A percentile compares a stretch with the other conserved stretches of the same genome.
Evolutionary conservation across 2,113 vertebrate species (phyloP).

Genomic region (Actenoides lindsayi): DNA sequence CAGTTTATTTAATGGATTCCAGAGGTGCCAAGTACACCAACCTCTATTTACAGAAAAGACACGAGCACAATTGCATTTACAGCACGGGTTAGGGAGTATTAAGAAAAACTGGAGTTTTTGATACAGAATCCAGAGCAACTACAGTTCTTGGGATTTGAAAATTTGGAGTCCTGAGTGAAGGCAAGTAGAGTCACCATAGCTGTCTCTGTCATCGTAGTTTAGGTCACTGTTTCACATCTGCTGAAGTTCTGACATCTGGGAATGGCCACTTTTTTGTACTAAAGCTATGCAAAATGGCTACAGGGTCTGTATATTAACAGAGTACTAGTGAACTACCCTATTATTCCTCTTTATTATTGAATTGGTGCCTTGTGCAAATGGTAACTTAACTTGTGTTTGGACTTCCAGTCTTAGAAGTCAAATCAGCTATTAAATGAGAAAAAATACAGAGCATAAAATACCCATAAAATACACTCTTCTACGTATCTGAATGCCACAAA

Average conservation of each 20-base stretch:
- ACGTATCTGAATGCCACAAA: neutral
- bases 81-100: neutral
- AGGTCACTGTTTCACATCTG: neutral
- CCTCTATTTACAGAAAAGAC: neutral
- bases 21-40: neutral
- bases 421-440: neutral
- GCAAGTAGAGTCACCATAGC: neutral
- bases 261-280: neutral
- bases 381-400: neutral
- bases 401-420: neutral
- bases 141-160: neutral
- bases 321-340: neutral
- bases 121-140: neutral
- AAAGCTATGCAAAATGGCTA: neutral
- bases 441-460: neutral
- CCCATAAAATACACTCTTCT: neutral
- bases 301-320: neutral
- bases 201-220: neutral
- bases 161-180: neutral
- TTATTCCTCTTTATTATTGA: neutral
- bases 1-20: neutral
- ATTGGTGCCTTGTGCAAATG: neutral
- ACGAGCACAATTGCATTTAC: rapidly evolving
- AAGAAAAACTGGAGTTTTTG: neutral
- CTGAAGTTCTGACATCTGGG: neutral